Base-by-base conservation (phyloP, 1,140 invertebrate species). In the Diprion similis region DNA sequence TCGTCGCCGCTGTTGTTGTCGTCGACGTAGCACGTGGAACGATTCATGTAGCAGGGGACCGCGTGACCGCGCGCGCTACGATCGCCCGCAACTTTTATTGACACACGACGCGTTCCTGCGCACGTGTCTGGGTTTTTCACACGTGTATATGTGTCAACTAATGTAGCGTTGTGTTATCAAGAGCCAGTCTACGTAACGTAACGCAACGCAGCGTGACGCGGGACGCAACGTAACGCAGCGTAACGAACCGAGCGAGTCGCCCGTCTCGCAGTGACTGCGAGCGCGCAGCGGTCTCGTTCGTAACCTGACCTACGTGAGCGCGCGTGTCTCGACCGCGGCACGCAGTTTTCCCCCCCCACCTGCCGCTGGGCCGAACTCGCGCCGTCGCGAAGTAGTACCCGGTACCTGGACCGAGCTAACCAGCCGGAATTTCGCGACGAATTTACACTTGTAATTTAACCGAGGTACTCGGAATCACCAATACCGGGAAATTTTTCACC, bases 231-330 rank as follows among this genome's bases (percentile, higher is more conserved):
- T 88, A 87, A 85, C 86, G 84, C 84, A 87, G 86, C 46, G 19
- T 13, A 68, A 73, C 48, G 19, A 37, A 68, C 70, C 68, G 45
- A 19, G 15, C 17, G 71, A 48, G 70, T 84, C 87, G 89, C 82
- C 85, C 80, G 79, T 81, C 82, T 84, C 82, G 78, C 79, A 86
- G 85, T 87, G 84, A 86, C 73, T 78, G 78, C 78, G 77, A 77
- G 71, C 70, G 70, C 75, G 76, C 65, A 66, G 67, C 75, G 76
- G 77, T 79, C 80, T 82, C 82, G 84, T 84, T 82, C 82, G 84
- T 84, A 85, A 85, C 84, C 82, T 85, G 84, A 85, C 84, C 88
- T 90, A 89, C 87, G 88, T 81, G 83, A 82, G 78, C 78, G 79
- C 82, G 83, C 76, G 81, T 83, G 84, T 82, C 81, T 84, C 83